Base-by-base conservation (phyloP, 1,140 invertebrate species). In the Epicauta chinensis region DNA sequence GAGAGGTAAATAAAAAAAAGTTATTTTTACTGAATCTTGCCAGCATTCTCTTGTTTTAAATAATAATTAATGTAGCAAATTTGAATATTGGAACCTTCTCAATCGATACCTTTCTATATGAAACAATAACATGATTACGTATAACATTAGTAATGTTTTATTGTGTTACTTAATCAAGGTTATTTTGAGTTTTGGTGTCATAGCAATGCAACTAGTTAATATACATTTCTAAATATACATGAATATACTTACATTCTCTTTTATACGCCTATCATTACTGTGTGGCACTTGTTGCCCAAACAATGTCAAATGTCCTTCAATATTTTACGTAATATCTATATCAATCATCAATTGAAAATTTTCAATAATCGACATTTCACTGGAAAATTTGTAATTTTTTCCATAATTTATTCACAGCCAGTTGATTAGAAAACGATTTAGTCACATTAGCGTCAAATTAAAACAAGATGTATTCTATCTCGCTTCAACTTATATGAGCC, bases 41-140 rank as follows among this genome's bases (percentile, higher is more conserved):
- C 53, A 57, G 55, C 58, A 57, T 61, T 61, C 56, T 58, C 49
- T 56, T 61, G 55, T 55, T 57, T 56, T 62, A 55, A 62, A 61
- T 61, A 59, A 54, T 56, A 56, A 61, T 61, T 61, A 59, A 23
- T 23, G 51, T 31, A 55, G 34, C 23, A 23, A 23, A 23, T 23
- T 23, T 23, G 23, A 23, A 23, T 61, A 55, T 51, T 50, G 44
- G 56, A 55, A 55, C 56, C 54, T 61, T 61, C 42, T 56, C 52
- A 46, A 55, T 51, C 52, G 51, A 53, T 60, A 53, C 55, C 58
- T 56, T 60, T 60, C 16, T 14, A 43, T 10, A 43, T 52, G 39
- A 60, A 60, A 59, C 46, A 55, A 50, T 50, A 56, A 56, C 23
- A 56, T 42, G 54, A 49, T 30, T 51, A 43, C 30, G 50, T 46